phyloP scores from a whole-genome alignment of 2,888 invertebrate genomes.

The Pandemis corylana region DNA sequence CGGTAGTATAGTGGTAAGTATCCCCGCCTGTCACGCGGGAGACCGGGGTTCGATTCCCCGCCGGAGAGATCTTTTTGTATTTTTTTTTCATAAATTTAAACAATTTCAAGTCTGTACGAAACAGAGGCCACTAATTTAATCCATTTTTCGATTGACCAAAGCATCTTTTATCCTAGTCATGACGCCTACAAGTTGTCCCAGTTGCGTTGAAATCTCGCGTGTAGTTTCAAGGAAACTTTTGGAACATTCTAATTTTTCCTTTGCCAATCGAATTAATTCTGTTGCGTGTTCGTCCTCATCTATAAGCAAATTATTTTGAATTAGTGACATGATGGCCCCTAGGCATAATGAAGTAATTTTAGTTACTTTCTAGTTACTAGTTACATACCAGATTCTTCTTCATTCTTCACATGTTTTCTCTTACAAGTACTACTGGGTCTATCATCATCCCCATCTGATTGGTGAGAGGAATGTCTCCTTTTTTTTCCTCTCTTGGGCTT shows the following conservation, averaged over 20 bases:
- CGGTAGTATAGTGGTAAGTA: conserved; percentile 86
- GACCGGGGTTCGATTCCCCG: conserved; percentile 86
- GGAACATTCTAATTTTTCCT: conserved; percentile 57
- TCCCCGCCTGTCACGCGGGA: conserved; percentile 86
- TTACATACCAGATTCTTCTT: conserved; percentile 50
- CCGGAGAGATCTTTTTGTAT: conserved; percentile 65
- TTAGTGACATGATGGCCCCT: too few species aligned
- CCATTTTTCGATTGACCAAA: conserved; percentile 52
- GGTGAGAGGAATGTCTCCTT: conserved; percentile 47
- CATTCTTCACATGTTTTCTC: conserved; percentile 43
- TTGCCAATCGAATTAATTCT: conserved; percentile 60
- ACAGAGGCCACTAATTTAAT: background rate
- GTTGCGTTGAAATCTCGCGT: conserved; percentile 56
- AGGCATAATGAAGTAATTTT: too few species aligned
- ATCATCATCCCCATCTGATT: conserved; percentile 47
- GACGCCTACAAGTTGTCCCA: conserved; percentile 59
- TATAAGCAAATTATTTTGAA: conserved; percentile 39
- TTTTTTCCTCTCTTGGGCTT: conserved; percentile 45
- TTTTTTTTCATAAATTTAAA: background rate
- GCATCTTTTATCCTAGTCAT: conserved; percentile 65
- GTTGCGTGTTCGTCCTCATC: conserved; percentile 58
- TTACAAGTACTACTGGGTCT: conserved; percentile 47
- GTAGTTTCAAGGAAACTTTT: conserved; percentile 55
- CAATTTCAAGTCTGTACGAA: background rate
- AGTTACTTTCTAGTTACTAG: too few species aligned